A percentile compares a stretch with the other conserved stretches of the same genome.
Evolutionary conservation across 2,888 invertebrate species (phyloP).

Genomic region (Standfussiana lucernea): DNA sequence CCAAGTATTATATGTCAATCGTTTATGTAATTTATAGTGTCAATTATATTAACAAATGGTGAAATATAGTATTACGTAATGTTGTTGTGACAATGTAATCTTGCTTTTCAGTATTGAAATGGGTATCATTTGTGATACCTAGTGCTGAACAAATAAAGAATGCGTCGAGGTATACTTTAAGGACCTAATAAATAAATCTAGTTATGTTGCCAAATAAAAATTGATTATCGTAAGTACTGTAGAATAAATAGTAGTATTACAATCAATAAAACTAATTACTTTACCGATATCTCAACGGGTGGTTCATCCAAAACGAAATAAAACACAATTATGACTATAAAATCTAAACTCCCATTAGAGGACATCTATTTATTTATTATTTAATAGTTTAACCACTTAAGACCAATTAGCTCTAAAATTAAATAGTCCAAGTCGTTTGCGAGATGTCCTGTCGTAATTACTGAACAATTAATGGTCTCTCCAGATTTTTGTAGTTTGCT

Average conservation of each 20-base stretch:
- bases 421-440: slow-evolving; percentile 50
- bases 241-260: neutral
- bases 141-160: neutral
- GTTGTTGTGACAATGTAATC: neutral
- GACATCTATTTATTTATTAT: slow-evolving; percentile 52
- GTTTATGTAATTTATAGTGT: slow-evolving; percentile 24
- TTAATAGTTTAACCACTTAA: slow-evolving; percentile 55
- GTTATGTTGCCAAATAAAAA: neutral
- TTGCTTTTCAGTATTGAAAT: neutral
- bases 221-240: neutral
- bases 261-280: slow-evolving; percentile 11
- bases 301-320: neutral
- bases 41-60: slow-evolving; percentile 15
- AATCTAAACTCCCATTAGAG: slow-evolving; percentile 39
- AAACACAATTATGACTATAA: neutral
- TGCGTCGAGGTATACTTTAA: neutral
- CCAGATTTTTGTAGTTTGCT: slow-evolving; percentile 35
- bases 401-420: slow-evolving; percentile 48
- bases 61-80: neutral
- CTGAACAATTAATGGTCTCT: slow-evolving; percentile 37
- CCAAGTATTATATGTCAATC: slow-evolving; percentile 37
- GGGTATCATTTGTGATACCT: neutral
- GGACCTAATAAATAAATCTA: neutral
- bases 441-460: slow-evolving; percentile 47
- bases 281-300: neutral